Evolutionary conservation across 2,113 vertebrate species (phyloP).

Genomic region (Cheirogaleus medius): DNA sequence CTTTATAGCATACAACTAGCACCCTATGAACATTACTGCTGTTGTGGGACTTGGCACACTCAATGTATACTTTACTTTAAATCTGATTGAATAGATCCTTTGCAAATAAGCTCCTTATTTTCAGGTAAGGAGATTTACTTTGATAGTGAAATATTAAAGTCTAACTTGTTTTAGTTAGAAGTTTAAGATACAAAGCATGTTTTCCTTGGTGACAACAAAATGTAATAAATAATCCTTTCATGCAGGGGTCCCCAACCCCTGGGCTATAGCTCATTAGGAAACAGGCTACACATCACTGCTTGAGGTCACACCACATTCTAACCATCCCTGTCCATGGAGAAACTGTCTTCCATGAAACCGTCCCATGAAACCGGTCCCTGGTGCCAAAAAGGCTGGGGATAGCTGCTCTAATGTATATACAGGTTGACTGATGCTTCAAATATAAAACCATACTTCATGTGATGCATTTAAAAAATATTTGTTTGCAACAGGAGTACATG

Average conservation of each 20-base stretch:
- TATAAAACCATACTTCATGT: conserved; percentile 25
- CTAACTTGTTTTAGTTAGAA: conserved; percentile 24
- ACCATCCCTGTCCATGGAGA: too few species aligned
- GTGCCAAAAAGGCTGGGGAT: too few species aligned
- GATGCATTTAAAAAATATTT: background rate
- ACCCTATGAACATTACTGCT: background rate
- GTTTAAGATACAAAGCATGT: background rate
- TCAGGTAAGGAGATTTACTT: background rate
- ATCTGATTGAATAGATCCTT: background rate
- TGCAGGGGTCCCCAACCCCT: too few species aligned
- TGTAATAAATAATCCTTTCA: conserved; percentile 1
- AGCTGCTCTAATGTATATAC: background rate
- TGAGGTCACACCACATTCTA: too few species aligned
- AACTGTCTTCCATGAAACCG: too few species aligned
- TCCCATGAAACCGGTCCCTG: too few species aligned
- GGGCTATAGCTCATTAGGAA: too few species aligned
- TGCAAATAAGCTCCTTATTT: background rate
- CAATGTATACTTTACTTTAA: background rate
- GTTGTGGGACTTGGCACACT: background rate
- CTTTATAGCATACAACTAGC: background rate
- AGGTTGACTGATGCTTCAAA: background rate
- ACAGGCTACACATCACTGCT: too few species aligned
- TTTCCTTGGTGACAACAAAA: conserved; percentile 6
- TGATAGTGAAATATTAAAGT: background rate
- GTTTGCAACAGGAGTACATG: too few species aligned